These are phyloP conservation scores for Rhinopomastus cyanomelas DNA, from an alignment of 2,113 vertebrate species.

Conservation along the genomic window DNA sequence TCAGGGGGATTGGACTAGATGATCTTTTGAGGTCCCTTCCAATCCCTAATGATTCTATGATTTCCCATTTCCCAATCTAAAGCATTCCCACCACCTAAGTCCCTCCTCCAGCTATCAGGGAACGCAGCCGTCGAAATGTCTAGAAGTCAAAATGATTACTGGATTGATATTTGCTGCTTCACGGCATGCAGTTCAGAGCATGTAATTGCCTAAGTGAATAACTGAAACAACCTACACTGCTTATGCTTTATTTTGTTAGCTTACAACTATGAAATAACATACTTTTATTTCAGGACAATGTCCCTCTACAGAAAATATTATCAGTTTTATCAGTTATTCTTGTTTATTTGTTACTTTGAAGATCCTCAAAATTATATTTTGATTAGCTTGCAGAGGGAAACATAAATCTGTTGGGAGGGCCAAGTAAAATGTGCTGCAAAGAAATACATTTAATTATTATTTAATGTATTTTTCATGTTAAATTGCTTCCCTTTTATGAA, in stretches of 20 bases:
- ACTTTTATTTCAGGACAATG: background rate
- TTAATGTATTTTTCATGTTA: background rate
- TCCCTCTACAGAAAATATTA: background rate
- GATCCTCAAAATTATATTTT: background rate
- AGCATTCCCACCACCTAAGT: background rate
- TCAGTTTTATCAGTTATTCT: background rate
- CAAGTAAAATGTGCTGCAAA: background rate
- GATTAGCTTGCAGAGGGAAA: background rate
- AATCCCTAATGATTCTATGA: no score
- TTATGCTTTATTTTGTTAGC: background rate
- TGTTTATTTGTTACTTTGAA: background rate
- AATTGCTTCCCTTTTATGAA: background rate
- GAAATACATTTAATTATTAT: background rate
- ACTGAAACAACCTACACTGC: background rate
- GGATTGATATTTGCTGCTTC: constrained; percentile 1
- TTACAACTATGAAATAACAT: background rate
- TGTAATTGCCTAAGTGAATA: background rate
- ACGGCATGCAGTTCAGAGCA: background rate
- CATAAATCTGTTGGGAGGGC: background rate
- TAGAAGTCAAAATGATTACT: background rate
- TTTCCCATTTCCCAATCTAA: background rate
- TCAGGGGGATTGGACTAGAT: no score
- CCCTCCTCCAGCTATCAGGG: background rate
- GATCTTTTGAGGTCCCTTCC: no score
- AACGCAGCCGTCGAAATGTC: background rate